Percentiles rank a stretch among this genome's conserved stretches.
phyloP scores from a whole-genome alignment of 2,888 invertebrate species.

The Tryphoninae sp. region DNA sequence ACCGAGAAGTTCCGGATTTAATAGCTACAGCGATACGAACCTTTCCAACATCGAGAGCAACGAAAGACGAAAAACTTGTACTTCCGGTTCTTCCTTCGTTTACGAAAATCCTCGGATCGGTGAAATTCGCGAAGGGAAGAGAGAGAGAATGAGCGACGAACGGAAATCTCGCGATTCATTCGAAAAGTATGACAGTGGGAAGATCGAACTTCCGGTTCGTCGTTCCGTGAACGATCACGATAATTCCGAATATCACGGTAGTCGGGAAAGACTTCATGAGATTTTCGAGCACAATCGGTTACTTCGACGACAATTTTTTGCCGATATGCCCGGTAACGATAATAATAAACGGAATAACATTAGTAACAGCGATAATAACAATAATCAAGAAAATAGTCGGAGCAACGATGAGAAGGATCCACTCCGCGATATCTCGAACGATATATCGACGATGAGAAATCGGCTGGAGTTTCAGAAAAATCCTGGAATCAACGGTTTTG shows the following conservation, averaged over 20 bases:
- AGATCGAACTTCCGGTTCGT: slow-evolving; percentile 1
- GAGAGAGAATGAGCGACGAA: slow-evolving; percentile 4
- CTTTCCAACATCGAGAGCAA: slow-evolving; percentile 1
- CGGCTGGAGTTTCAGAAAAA: slow-evolving; percentile 49
- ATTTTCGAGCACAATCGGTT: slow-evolving; percentile 78
- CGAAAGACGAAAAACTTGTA: slow-evolving; percentile 34
- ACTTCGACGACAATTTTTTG: slow-evolving; percentile 76
- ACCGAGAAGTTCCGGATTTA: slow-evolving; percentile 63
- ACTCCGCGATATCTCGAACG: slow-evolving; percentile 38
- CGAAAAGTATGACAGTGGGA: background rate
- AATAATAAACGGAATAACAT: background rate
- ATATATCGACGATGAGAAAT: slow-evolving; percentile 48
- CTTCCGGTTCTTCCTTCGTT: slow-evolving; percentile 36
- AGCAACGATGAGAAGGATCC: slow-evolving; percentile 18
- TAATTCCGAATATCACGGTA: slow-evolving; percentile 67
- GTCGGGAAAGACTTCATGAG: slow-evolving; percentile 77
- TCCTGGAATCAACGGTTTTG: slow-evolving; percentile 70
- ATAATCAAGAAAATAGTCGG: background rate
- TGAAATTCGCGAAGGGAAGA: background rate
- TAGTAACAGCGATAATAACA: slow-evolving; percentile 4
- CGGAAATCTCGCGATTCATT: background rate
- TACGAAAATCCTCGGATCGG: slow-evolving; percentile 7
- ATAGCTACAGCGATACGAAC: slow-evolving; percentile 14
- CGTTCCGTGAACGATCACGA: slow-evolving; percentile 29
- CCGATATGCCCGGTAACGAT: slow-evolving; percentile 64